phyloP scores from a whole-genome alignment of 2,888 invertebrate species.

The Antheraea yamamai region DNA sequence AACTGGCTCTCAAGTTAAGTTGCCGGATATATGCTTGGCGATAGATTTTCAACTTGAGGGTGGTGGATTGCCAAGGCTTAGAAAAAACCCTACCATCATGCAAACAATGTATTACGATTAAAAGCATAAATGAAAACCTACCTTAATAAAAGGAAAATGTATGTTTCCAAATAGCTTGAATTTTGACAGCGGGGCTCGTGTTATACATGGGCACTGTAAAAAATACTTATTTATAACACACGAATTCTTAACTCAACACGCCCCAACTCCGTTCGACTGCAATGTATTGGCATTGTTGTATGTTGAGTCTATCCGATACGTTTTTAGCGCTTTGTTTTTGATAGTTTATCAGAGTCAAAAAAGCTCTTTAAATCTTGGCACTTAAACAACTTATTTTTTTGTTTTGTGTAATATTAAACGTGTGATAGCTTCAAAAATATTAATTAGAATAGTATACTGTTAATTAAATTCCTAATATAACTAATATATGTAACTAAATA shows the following conservation, averaged over 20 bases:
- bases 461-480: too few species aligned
- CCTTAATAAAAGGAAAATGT: conserved; percentile 61
- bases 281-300: not conserved
- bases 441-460: too few species aligned
- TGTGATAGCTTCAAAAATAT: not conserved
- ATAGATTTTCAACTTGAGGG: too few species aligned
- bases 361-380: not conserved
- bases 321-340: not conserved
- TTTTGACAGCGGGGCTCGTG: conserved; percentile 51
- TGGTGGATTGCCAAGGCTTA: too few species aligned
- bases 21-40: too few species aligned
- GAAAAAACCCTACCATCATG: too few species aligned
- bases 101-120: too few species aligned
- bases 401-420: not conserved
- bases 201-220: conserved; percentile 58
- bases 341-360: not conserved
- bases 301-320: not conserved
- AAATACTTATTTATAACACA: conserved; percentile 19
- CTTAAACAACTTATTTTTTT: not conserved
- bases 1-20: too few species aligned
- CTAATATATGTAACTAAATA: too few species aligned
- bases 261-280: not conserved
- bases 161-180: conserved; percentile 61
- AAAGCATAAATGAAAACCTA: conserved; percentile 22
- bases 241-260: not conserved